Evolutionary conservation across 2,888 invertebrate genomes (phyloP).

Genomic region (Unio delphinus): DNA sequence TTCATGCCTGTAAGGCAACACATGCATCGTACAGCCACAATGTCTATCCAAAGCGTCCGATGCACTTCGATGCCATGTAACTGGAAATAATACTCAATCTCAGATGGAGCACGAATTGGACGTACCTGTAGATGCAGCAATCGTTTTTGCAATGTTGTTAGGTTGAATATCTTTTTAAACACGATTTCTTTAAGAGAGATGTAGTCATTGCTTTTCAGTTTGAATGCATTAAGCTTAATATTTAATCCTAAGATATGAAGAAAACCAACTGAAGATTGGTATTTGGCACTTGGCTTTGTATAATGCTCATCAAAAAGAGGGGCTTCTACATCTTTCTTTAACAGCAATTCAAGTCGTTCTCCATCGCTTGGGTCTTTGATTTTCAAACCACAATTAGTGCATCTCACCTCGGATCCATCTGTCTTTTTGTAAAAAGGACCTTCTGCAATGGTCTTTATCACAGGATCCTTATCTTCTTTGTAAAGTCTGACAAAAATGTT

Average conservation of each 20-base stretch:
- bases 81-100: constrained; percentile 5
- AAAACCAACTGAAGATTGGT: background rate
- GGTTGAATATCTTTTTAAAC: background rate
- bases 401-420: constrained; percentile 2
- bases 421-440: constrained; percentile 1
- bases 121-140: constrained; percentile 2
- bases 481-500: background rate
- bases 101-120: constrained; percentile 4
- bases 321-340: background rate
- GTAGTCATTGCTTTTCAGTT: constrained; percentile 2
- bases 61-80: background rate
- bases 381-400: constrained; percentile 10
- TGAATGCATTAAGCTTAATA: constrained; percentile 6
- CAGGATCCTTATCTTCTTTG: background rate
- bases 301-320: background rate
- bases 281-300: background rate
- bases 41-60: constrained; percentile 9
- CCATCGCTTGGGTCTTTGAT: background rate
- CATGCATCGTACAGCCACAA: constrained; percentile 4
- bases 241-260: constrained; percentile 2
- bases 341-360: background rate
- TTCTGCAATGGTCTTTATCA: constrained; percentile 4
- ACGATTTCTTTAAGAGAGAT: constrained; percentile 6
- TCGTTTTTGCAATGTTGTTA: background rate
- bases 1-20: constrained; percentile 6